Conservation (phyloP, 2,113 vertebrate species). For the Orientallactaga bullata region DNA sequence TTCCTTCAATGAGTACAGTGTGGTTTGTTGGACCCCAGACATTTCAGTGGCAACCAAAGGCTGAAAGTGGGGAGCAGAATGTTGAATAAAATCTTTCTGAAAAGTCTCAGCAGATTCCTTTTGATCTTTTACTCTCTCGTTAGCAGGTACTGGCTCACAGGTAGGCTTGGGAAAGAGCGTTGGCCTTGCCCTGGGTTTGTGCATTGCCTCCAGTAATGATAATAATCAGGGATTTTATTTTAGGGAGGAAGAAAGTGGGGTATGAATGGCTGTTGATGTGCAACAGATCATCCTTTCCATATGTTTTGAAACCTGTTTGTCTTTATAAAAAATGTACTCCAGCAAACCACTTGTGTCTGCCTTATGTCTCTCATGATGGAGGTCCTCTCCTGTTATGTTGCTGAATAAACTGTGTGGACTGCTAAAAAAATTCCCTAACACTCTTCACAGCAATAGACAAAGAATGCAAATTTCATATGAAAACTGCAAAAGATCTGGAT, state of each 20-base stretch:
- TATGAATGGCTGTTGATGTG: neutral
- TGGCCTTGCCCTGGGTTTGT: neutral
- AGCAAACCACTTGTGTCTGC: constrained; percentile 57
- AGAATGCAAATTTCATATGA: too few species aligned
- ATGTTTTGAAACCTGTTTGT: constrained; percentile 52
- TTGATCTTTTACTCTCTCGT: neutral
- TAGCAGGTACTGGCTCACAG: constrained; percentile 18
- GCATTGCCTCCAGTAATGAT: neutral
- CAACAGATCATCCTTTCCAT: constrained; percentile 3
- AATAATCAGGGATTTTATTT: constrained; percentile 14
- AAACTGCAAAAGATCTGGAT: too few species aligned
- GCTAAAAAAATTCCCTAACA: neutral
- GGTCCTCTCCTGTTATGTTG: constrained; percentile 48
- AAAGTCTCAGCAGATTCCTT: constrained; percentile 9
- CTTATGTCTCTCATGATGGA: constrained; percentile 64
- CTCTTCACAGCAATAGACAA: too few species aligned
- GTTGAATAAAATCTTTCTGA: constrained; percentile 43
- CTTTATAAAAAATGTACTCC: constrained; percentile 65
- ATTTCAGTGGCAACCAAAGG: constrained; percentile 12
- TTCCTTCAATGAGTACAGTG: neutral
- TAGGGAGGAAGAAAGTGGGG: neutral
- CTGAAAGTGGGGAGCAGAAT: neutral
- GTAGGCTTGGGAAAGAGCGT: constrained; percentile 13
- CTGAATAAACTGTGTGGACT: constrained; percentile 77
- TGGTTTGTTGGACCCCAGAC: constrained; percentile 41